Conservation (phyloP, 2,888 invertebrate genomes). For the Schizotus pectinicornis region DNA sequence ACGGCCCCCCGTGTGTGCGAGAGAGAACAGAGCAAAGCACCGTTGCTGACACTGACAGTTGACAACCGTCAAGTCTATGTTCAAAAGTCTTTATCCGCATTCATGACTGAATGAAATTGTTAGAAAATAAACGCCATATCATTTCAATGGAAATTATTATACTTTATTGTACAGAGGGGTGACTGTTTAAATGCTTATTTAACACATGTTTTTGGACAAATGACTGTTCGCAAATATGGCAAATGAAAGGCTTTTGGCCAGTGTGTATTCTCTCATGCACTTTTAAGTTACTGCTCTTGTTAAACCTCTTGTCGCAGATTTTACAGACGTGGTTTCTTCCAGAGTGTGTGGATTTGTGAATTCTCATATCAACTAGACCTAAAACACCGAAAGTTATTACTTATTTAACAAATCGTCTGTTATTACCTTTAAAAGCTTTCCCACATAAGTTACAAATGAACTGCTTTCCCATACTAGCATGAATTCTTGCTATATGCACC, state of each 20-base stretch:
- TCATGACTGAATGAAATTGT: too few relatives aligned
- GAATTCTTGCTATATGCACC: conserved; percentile 12
- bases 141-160: too few relatives aligned
- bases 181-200: conserved; percentile 9
- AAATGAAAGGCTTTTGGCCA: conserved; percentile 14
- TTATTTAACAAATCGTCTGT: background rate
- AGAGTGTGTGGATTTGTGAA: conserved; percentile 15
- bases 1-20: too few relatives aligned
- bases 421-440: conserved; percentile 10
- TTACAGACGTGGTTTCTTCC: conserved; percentile 18
- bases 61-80: too few relatives aligned
- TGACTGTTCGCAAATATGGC: conserved; percentile 15
- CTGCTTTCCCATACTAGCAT: background rate
- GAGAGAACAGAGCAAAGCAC: too few relatives aligned
- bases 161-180: too few relatives aligned
- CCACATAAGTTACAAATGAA: conserved; percentile 8
- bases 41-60: too few relatives aligned
- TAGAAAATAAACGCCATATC: too few relatives aligned
- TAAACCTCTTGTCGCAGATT: conserved; percentile 18
- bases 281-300: conserved; percentile 22
- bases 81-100: too few relatives aligned
- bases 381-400: background rate
- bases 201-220: conserved; percentile 24
- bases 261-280: conserved; percentile 23
- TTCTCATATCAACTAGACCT: conserved; percentile 18